phyloP scores from a whole-genome alignment of 1,140 invertebrate genomes.

The Zaprionus gabonicus region DNA sequence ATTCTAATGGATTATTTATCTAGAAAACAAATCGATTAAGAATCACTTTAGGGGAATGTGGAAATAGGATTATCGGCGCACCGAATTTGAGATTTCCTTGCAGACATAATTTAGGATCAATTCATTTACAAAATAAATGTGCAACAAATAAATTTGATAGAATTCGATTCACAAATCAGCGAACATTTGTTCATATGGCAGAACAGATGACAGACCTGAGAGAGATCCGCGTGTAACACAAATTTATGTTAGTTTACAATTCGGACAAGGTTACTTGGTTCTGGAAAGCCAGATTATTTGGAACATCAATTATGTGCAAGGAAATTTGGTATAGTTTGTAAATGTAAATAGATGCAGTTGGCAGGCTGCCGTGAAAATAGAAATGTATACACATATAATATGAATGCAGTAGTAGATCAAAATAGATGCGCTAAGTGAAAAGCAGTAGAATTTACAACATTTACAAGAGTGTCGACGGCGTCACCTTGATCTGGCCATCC shows the following conservation, averaged over 20 bases:
- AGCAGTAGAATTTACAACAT: slow-evolving; percentile 73
- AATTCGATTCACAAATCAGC: slow-evolving; percentile 2
- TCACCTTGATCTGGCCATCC: slow-evolving; percentile 17
- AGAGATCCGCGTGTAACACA: not conserved
- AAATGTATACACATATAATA: slow-evolving; percentile 32
- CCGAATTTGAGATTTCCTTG: slow-evolving; percentile 40
- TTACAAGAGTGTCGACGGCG: slow-evolving; percentile 56
- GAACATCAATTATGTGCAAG: slow-evolving; percentile 27
- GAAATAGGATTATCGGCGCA: slow-evolving; percentile 18
- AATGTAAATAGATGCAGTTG: slow-evolving; percentile 21
- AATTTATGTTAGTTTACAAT: not conserved
- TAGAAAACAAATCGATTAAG: slow-evolving; percentile 17
- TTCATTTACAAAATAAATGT: not conserved
- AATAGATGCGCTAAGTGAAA: slow-evolving; percentile 23
- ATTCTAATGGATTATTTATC: slow-evolving; percentile 19
- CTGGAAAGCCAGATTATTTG: not conserved
- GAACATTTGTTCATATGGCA: slow-evolving; percentile 37
- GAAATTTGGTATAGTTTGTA: slow-evolving; percentile 19
- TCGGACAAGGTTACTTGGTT: not conserved
- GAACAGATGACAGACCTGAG: not conserved
- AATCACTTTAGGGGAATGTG: slow-evolving; percentile 29
- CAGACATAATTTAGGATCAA: slow-evolving; percentile 4
- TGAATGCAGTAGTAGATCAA: slow-evolving; percentile 22
- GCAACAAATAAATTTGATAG: not conserved
- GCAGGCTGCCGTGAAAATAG: slow-evolving; percentile 10